These are phyloP conservation scores for Criorhina ranunculi DNA, from an alignment of 2,888 invertebrate genomes.

Conservation along the genomic window DNA sequence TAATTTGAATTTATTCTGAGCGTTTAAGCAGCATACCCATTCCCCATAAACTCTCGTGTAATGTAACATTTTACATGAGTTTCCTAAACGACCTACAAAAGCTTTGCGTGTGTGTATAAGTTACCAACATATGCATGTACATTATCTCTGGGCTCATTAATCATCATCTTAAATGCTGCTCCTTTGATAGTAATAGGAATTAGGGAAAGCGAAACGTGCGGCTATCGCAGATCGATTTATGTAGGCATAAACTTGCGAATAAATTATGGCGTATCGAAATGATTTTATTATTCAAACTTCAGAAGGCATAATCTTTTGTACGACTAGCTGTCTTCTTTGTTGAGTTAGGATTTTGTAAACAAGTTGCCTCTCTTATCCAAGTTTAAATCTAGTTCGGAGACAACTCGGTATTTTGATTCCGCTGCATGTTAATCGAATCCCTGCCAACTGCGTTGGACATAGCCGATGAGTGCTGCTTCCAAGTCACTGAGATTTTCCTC, in stretches of 20 bases:
- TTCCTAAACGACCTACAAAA: conserved; percentile 19
- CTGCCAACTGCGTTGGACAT: too few relatives aligned
- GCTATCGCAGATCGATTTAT: conserved; percentile 24
- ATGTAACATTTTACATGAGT: conserved; percentile 24
- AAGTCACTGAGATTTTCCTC: too few relatives aligned
- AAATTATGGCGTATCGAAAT: conserved; percentile 6
- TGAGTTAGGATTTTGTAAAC: too few relatives aligned
- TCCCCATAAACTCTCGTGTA: not conserved
- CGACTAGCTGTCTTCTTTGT: too few relatives aligned
- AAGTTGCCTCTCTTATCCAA: too few relatives aligned
- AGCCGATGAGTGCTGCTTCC: too few relatives aligned
- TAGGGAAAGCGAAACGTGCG: conserved; percentile 28
- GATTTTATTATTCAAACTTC: not conserved
- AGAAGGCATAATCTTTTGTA: too few relatives aligned
- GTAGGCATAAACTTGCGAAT: conserved; percentile 9
- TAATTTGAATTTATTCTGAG: conserved; percentile 41
- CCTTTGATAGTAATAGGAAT: conserved; percentile 41
- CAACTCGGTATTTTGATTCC: too few relatives aligned
- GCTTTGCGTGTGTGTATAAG: not conserved
- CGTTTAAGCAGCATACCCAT: conserved; percentile 18
- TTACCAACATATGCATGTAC: conserved; percentile 6
- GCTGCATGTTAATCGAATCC: too few relatives aligned
- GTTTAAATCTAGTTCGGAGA: too few relatives aligned
- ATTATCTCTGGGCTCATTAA: conserved; percentile 39
- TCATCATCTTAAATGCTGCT: conserved; percentile 44